Conservation (phyloP, 37 sponge, comb jelly and placozoan genomes). For the Haliclona indistincta region DNA sequence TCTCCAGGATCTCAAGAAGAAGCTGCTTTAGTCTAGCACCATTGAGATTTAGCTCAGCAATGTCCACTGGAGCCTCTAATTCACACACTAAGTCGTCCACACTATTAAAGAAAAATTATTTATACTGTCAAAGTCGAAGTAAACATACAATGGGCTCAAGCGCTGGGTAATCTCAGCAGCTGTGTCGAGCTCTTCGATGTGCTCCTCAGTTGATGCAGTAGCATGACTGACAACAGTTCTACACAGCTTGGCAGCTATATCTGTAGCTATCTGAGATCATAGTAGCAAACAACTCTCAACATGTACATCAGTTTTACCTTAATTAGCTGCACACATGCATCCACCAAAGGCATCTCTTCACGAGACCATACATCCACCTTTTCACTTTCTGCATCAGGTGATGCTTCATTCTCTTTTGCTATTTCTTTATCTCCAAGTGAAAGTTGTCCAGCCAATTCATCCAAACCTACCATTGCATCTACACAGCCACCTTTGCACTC, state of each 20-base stretch:
- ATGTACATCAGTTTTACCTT: conserved; percentile 1
- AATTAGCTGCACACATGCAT: conserved; percentile 11
- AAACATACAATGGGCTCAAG: conserved; percentile 40
- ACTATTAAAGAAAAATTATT: not conserved
- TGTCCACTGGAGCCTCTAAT: conserved; percentile 26
- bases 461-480: not conserved
- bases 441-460: not conserved
- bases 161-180: not conserved
- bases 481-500: not conserved
- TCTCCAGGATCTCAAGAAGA: no score
- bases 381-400: conserved; percentile 3
- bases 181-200: conserved; percentile 28
- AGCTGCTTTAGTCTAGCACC: no score
- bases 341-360: conserved; percentile 12
- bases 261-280: not conserved
- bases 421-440: not conserved
- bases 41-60: no score
- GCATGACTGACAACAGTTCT: conserved; percentile 5
- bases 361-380: conserved; percentile 16
- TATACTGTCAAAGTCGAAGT: not conserved
- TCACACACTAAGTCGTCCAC: conserved; percentile 38
- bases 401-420: not conserved
- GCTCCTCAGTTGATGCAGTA: not conserved
- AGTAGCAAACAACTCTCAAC: not conserved
- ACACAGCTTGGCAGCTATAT: conserved; percentile 3